Evolutionary conservation across 1,140 invertebrate genomes (phyloP).

Genomic region (Camponotus pennsylvanicus): DNA sequence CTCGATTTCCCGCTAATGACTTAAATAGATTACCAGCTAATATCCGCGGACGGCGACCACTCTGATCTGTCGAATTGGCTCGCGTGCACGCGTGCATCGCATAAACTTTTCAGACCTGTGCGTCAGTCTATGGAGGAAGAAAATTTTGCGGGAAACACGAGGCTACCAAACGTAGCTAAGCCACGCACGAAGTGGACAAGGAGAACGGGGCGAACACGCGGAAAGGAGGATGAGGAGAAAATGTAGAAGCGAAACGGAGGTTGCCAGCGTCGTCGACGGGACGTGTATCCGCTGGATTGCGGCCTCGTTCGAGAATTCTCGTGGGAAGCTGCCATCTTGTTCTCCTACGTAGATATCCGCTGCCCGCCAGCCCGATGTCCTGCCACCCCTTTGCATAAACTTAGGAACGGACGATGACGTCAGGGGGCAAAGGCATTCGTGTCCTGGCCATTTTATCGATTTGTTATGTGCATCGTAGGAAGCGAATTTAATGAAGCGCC

Average conservation of each 20-base stretch:
- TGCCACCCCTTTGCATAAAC: constrained; percentile 82
- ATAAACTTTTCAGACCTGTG: constrained; percentile 66
- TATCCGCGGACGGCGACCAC: constrained; percentile 73
- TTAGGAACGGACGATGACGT: constrained; percentile 79
- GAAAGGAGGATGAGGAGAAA: constrained; percentile 47
- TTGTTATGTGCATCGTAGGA: constrained; percentile 63
- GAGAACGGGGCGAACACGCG: constrained; percentile 32
- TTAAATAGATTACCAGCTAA: constrained; percentile 78
- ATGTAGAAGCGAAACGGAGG: constrained; percentile 64
- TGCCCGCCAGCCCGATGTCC: constrained; percentile 73
- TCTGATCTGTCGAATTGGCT: constrained; percentile 54
- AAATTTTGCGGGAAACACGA: constrained; percentile 70
- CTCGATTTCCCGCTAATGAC: constrained; percentile 67
- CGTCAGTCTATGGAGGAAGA: constrained; percentile 39
- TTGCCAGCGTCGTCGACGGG: constrained; percentile 77
- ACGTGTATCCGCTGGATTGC: constrained; percentile 83
- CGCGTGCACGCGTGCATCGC: constrained; percentile 49
- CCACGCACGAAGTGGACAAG: constrained; percentile 74
- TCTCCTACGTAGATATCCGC: constrained; percentile 70
- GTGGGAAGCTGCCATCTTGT: constrained; percentile 83
- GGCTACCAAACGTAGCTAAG: constrained; percentile 71
- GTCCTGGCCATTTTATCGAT: constrained; percentile 70
- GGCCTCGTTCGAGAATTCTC: constrained; percentile 82
- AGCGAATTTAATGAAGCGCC: constrained; percentile 44
- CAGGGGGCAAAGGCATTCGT: constrained; percentile 70